Percentiles rank a stretch among this genome's conserved stretches.
phyloP scores from a whole-genome alignment of 2,797 vertebrate genomes.

The Neosalanx taihuensis region DNA sequence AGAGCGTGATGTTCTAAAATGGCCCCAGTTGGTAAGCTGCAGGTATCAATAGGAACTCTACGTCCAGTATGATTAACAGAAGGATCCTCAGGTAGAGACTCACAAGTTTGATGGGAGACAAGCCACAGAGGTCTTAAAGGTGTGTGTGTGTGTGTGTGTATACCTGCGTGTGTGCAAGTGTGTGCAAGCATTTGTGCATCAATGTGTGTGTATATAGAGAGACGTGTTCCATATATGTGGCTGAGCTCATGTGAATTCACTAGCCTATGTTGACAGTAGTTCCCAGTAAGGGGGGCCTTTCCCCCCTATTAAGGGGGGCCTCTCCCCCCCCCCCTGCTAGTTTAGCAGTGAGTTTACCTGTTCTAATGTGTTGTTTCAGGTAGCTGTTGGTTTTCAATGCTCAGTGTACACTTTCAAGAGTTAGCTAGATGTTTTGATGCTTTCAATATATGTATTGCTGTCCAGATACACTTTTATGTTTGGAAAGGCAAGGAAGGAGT shows the following conservation, averaged over 20 bases:
- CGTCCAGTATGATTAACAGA: neutral
- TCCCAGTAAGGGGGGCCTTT: neutral
- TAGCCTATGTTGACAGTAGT: neutral
- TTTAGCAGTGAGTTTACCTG: neutral
- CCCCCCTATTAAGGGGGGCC: neutral
- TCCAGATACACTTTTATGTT: neutral
- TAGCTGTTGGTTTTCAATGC: neutral
- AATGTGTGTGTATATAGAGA: conserved; percentile 16
- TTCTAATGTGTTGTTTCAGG: neutral
- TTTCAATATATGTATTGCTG: neutral
- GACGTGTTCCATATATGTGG: conserved; percentile 16
- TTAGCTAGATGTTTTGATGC: neutral
- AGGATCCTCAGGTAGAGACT: neutral
- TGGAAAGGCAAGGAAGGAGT: neutral
- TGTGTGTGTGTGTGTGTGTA: conserved; percentile 7
- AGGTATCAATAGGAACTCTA: neutral
- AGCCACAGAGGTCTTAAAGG: neutral
- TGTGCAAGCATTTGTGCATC: conserved; percentile 13
- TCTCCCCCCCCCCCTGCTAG: neutral
- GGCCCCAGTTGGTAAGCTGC: neutral
- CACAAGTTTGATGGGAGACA: neutral
- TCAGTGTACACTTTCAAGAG: neutral
- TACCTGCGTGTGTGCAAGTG: conserved; percentile 11
- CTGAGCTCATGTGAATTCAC: conserved; percentile 4
- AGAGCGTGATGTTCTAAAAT: too few relatives aligned